Evolutionary conservation across 2,113 vertebrate genomes (phyloP), one percentile per base, ranked within the genome.

Genomic region (Triplophysa tibetana): DNA sequence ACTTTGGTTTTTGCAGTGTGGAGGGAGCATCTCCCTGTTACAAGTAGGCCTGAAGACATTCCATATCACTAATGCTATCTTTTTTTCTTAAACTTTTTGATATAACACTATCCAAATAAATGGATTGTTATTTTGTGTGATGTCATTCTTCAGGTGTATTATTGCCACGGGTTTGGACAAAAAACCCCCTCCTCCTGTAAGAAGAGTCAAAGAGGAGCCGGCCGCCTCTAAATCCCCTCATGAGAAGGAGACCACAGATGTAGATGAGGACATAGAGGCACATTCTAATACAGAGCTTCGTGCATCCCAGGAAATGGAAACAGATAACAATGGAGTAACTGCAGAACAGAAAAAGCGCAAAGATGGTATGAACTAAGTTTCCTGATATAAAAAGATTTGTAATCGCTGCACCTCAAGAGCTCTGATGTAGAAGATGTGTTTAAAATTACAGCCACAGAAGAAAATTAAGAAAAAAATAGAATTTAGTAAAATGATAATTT

Each of bases 21-120:
- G 94, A 96, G 12, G 95, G 93, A 70, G 96, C 96, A 0, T 92
- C 95, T 61, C 97, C 98, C 0, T 99, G 98, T 87, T 98, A 98
- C 93, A 97, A 91, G 97, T 98, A 38, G 33, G 33, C 33, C 33
- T 8, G 6, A 38, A 38, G 33, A 38, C 63, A 65, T 68, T 24
- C 24, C 21, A 50, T 69, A 38, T 38, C 33, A 7, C 33, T 7
- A 38, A 38, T 38, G 6, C 7, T 38, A 1, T 38, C 0, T 38
- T 38, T 38, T 7, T 38, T 6, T 38, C 6, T 7, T 0, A 38
- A 38, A 38, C 33, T 48, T 13, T 67, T 67, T 1, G 11, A 9
- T 43, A 12, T 9, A 9, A 45, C 2, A 45, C 2, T 67, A n/a
- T 23, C 24, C 10, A 12, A 45, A 10, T 19, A 33, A 23, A 38